phyloP scores from a whole-genome alignment of 2,888 invertebrate genomes.

The Euclidia mi region DNA sequence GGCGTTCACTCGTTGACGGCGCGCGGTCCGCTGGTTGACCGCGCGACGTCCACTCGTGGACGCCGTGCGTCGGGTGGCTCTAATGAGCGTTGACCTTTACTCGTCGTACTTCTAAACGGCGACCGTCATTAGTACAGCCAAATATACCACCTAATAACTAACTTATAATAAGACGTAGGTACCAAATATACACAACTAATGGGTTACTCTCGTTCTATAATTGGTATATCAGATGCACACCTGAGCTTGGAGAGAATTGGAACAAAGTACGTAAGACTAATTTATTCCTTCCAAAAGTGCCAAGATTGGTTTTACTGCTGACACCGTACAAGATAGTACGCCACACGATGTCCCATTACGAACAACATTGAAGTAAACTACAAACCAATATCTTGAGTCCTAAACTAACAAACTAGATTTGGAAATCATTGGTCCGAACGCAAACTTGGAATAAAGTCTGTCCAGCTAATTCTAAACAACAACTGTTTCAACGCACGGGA shows the following conservation, averaged over 20 bases:
- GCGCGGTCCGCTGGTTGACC: too few relatives aligned
- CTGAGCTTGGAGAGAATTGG: slow-evolving; percentile 5
- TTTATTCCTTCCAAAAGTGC: slow-evolving; percentile 13
- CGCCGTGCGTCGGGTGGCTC: too few relatives aligned
- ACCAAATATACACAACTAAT: background rate
- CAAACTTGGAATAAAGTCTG: slow-evolving; percentile 61
- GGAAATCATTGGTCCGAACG: slow-evolving; percentile 69
- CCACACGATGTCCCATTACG: slow-evolving; percentile 41
- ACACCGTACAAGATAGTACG: slow-evolving; percentile 31
- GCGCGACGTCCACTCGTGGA: too few relatives aligned
- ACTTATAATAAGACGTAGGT: background rate
- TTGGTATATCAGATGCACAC: slow-evolving; percentile 6
- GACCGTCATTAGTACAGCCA: too few relatives aligned
- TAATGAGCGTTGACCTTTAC: too few relatives aligned
- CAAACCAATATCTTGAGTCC: slow-evolving; percentile 66
- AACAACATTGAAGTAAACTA: slow-evolving; percentile 57
- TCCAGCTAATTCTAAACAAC: slow-evolving; percentile 28
- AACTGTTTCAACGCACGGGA: slow-evolving; percentile 22
- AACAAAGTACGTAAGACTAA: slow-evolving; percentile 11
- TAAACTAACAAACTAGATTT: slow-evolving; percentile 77
- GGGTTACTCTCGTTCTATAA: background rate
- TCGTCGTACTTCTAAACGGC: too few relatives aligned
- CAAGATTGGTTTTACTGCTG: slow-evolving; percentile 38
- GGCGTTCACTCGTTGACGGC: too few relatives aligned
- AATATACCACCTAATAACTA: too few relatives aligned